These are phyloP conservation scores for Busseola fusca DNA, from an alignment of 2,888 invertebrate genomes.

Conservation along the genomic window DNA sequence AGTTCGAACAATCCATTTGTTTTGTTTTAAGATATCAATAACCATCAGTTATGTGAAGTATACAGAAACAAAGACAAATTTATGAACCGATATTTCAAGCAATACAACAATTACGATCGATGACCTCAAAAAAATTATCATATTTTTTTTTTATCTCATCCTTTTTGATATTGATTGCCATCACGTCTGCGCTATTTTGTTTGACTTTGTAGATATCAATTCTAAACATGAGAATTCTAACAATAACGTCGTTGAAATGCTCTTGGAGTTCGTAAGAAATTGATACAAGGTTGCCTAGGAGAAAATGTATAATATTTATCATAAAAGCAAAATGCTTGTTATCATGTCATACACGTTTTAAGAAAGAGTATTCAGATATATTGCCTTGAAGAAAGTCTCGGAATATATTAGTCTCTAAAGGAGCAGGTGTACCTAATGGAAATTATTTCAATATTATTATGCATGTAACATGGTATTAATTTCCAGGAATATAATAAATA, in stretches of 20 bases:
- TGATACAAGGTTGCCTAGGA: not conserved
- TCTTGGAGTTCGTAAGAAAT: conserved; percentile 26
- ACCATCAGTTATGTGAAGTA: too few species aligned
- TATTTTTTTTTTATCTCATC: too few species aligned
- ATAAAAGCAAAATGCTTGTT: conserved; percentile 26
- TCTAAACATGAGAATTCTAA: not conserved
- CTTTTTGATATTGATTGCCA: not conserved
- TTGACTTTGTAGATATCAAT: not conserved
- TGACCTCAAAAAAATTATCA: not conserved
- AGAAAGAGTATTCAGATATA: conserved; percentile 4
- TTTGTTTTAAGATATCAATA: too few species aligned
- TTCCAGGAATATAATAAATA: not conserved
- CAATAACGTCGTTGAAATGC: not conserved
- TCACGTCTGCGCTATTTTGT: not conserved
- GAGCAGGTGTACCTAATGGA: not conserved
- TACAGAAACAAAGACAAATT: not conserved
- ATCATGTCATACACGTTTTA: conserved; percentile 14
- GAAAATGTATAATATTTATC: conserved; percentile 6
- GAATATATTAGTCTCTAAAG: not conserved
- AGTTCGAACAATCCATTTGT: too few species aligned
- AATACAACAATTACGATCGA: not conserved
- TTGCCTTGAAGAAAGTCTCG: not conserved
- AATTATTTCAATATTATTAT: not conserved
- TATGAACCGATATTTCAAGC: not conserved
- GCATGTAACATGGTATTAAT: not conserved